Evolutionary conservation across 2,797 vertebrate species (phyloP).

Genomic region (Cheirogaleus major): DNA sequence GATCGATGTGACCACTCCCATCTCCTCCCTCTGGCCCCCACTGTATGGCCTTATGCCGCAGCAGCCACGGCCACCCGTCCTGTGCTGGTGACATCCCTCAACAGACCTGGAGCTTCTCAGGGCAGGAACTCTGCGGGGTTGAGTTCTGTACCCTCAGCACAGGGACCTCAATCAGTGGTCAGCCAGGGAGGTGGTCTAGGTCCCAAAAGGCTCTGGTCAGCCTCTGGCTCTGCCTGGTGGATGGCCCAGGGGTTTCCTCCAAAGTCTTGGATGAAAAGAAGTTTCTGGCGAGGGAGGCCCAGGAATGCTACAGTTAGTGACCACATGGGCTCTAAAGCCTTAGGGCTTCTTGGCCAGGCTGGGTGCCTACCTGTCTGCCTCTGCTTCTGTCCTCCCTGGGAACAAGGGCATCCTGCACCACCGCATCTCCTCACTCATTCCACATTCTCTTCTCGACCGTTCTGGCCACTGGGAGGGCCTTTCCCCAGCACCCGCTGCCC

Average conservation of each 20-base stretch:
- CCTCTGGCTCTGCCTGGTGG: background rate
- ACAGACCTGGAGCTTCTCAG: background rate
- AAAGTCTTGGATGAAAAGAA: background rate
- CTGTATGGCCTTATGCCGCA: background rate
- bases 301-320: background rate
- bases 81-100: background rate
- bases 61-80: too few species aligned
- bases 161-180: background rate
- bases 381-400: background rate
- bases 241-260: background rate
- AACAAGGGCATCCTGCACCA: background rate
- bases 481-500: background rate
- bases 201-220: background rate
- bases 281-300: background rate
- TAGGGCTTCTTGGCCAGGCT: background rate
- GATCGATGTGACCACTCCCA: background rate
- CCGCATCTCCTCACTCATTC: background rate
- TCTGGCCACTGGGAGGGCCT: background rate
- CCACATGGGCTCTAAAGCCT: background rate
- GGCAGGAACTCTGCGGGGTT: background rate
- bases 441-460: background rate
- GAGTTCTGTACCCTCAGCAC: background rate
- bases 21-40: background rate
- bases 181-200: background rate
- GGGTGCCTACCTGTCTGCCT: background rate